Conservation (phyloP, 2,888 invertebrate genomes). For the Clostera curtula region DNA sequence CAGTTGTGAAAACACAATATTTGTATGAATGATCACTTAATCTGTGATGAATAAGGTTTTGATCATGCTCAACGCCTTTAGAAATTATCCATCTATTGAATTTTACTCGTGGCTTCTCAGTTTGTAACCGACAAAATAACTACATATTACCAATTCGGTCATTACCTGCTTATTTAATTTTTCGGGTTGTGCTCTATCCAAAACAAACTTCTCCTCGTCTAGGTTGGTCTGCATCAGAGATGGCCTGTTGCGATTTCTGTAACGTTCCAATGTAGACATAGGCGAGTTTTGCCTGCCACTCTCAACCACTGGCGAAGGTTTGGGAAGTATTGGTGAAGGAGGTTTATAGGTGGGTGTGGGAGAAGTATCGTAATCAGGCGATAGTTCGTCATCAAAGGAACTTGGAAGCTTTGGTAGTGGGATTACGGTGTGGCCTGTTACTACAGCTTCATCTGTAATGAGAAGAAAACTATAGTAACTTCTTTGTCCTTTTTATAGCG, state of each 20-base stretch:
- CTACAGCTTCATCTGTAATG: constrained; percentile 74
- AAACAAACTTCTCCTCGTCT: constrained; percentile 81
- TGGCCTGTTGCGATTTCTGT: constrained; percentile 57
- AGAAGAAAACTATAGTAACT: constrained; percentile 1
- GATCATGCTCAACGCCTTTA: too few relatives aligned
- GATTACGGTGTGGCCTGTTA: constrained; percentile 78
- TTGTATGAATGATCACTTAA: too few relatives aligned
- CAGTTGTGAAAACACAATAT: too few relatives aligned
- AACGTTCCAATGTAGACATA: constrained; percentile 65
- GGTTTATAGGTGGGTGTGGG: constrained; percentile 46
- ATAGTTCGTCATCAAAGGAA: constrained; percentile 55
- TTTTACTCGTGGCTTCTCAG: too few relatives aligned
- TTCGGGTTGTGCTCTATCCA: constrained; percentile 79
- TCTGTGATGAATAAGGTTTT: too few relatives aligned
- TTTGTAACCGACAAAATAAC: too few relatives aligned
- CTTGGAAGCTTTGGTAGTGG: constrained; percentile 78
- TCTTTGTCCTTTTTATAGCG: too few relatives aligned
- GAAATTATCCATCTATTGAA: too few relatives aligned
- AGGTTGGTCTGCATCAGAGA: constrained; percentile 48
- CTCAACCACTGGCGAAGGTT: constrained; percentile 35
- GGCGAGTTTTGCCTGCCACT: constrained; percentile 44
- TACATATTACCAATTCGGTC: too few relatives aligned
- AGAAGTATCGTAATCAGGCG: constrained; percentile 48
- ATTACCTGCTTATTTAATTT: constrained; percentile 66
- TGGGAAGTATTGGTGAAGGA: constrained; percentile 51